phyloP scores from a whole-genome alignment of 2,797 vertebrate genomes.

The Chelon auratus region DNA sequence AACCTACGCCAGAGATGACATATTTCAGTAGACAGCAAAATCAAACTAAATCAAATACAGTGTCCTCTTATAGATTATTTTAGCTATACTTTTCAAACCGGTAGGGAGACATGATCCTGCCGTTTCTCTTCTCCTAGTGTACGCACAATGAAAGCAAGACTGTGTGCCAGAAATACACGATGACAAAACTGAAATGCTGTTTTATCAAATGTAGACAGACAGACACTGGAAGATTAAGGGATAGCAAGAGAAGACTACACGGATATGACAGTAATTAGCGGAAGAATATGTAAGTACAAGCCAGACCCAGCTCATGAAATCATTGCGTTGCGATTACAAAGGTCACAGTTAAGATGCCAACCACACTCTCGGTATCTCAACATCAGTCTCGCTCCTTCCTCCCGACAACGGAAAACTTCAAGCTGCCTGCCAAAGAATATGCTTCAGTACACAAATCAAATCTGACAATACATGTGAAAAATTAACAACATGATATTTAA shows the following conservation, averaged over 20 bases:
- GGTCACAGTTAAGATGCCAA: conserved; percentile 55
- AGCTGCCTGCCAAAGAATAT: conserved; percentile 18
- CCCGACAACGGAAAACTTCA: conserved; percentile 14
- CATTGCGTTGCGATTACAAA: conserved; percentile 57
- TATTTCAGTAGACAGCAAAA: conserved; percentile 21
- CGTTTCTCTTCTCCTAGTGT: conserved; percentile 19
- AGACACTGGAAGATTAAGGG: conserved; percentile 32
- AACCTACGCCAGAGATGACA: neutral
- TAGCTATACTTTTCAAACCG: conserved; percentile 35
- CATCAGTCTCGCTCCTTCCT: conserved; percentile 13
- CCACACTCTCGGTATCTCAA: conserved; percentile 25
- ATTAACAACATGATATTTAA: conserved; percentile 22
- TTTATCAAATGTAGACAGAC: conserved; percentile 44
- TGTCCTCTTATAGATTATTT: conserved; percentile 25
- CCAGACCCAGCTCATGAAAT: conserved; percentile 44
- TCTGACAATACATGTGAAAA: conserved; percentile 21
- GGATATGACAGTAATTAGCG: conserved; percentile 64
- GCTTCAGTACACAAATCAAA: conserved; percentile 10
- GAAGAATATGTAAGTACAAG: conserved; percentile 47
- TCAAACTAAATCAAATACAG: conserved; percentile 51
- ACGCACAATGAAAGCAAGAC: neutral
- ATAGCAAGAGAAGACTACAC: conserved; percentile 18
- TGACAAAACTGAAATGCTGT: conserved; percentile 41
- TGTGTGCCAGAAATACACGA: conserved; percentile 15
- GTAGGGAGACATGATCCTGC: conserved; percentile 24